A percentile compares a stretch with the other conserved stretches of the same genome.
Evolutionary conservation across 2,797 vertebrate species (phyloP).

Genomic region (Malacoraja senta): DNA sequence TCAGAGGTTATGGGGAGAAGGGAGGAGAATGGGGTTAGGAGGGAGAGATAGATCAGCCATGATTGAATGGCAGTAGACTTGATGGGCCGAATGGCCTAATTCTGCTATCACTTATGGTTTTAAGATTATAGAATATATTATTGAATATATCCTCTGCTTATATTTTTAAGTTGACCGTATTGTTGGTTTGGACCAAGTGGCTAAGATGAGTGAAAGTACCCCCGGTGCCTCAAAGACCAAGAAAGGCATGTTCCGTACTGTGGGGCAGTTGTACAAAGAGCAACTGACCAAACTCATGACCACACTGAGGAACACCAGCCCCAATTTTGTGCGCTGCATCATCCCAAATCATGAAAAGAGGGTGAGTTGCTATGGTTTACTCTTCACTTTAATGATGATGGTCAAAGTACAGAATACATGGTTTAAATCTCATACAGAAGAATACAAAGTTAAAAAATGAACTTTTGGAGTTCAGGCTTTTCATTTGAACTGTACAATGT

Average conservation of each 20-base stretch:
- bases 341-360: slow-evolving; percentile 96
- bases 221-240: slow-evolving; percentile 86
- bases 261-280: slow-evolving; percentile 95
- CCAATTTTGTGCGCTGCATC: slow-evolving; percentile 95
- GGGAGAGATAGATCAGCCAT: too few species aligned
- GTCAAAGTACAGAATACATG: too few species aligned
- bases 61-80: too few species aligned
- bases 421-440: background rate
- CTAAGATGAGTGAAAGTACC: slow-evolving; percentile 89
- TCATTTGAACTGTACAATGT: background rate
- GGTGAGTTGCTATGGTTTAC: slow-evolving; percentile 53
- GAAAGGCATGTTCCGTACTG: slow-evolving; percentile 97
- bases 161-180: slow-evolving; percentile 77
- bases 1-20: too few species aligned
- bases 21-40: too few species aligned
- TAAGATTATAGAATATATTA: background rate
- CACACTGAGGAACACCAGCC: slow-evolving; percentile 87
- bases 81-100: too few species aligned
- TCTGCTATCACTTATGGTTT: too few species aligned
- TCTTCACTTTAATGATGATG: background rate
- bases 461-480: background rate
- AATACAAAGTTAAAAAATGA: background rate
- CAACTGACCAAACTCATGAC: slow-evolving; percentile 94
- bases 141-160: background rate
- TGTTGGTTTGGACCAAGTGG: slow-evolving; percentile 88